phyloP scores from a whole-genome alignment of 2,888 invertebrate species.

The Cylloceria caligata region DNA sequence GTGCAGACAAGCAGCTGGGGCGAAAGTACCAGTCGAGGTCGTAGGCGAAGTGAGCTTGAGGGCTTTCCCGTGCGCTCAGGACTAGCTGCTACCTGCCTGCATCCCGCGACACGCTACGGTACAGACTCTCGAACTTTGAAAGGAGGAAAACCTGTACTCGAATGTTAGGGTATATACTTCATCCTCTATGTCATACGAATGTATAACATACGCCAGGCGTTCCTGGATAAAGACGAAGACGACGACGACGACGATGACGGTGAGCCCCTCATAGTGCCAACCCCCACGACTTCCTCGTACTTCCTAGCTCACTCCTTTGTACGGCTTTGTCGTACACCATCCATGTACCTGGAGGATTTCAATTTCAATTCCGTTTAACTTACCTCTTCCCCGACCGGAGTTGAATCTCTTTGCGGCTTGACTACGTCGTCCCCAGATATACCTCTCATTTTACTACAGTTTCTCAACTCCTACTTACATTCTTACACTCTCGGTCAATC shows the following conservation, averaged over 20 bases:
- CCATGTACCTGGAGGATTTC: conserved; percentile 44
- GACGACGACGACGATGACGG: conserved; percentile 36
- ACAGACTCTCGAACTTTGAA: conserved; percentile 49
- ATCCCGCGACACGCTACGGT: conserved; percentile 29
- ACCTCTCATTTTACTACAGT: conserved; percentile 22
- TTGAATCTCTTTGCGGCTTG: conserved; percentile 34
- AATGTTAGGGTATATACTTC: conserved; percentile 38
- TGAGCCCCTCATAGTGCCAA: conserved; percentile 24
- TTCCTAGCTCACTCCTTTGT: conserved; percentile 18
- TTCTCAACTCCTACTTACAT: conserved; percentile 2
- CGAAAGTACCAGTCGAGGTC: conserved; percentile 53
- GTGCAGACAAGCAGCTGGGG: conserved; percentile 47
- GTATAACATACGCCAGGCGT: conserved; percentile 31
- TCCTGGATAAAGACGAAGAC: conserved; percentile 45
- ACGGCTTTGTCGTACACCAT: conserved; percentile 40
- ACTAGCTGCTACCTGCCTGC: conserved; percentile 26
- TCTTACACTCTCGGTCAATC: not conserved
- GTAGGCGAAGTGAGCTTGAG: conserved; percentile 56
- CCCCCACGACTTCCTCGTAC: conserved; percentile 34
- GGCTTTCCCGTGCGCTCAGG: conserved; percentile 52
- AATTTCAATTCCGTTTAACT: conserved; percentile 51
- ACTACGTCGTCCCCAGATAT: not conserved
- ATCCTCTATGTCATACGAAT: conserved; percentile 1
- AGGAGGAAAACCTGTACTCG: conserved; percentile 59
- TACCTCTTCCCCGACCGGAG: conserved; percentile 9